Evolutionary conservation across 2,113 vertebrate genomes (phyloP).

Genomic region (Ceyx cyanopectus): DNA sequence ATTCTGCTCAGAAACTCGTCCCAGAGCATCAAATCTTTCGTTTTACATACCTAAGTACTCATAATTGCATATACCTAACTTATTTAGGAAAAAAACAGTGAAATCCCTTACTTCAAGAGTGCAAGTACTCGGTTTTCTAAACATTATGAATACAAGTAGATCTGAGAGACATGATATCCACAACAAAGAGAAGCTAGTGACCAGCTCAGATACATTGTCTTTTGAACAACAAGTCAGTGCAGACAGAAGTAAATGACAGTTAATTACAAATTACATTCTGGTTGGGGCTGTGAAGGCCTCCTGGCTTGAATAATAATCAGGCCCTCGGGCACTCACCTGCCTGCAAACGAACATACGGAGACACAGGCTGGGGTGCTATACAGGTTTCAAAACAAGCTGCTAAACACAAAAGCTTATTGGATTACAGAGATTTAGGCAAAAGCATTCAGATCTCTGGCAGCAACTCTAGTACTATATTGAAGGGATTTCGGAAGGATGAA

Average conservation of each 20-base stretch:
- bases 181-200: conserved; percentile 79
- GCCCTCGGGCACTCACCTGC: conserved; percentile 88
- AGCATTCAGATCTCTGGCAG: conserved; percentile 78
- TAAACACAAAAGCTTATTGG: conserved; percentile 89
- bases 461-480: conserved; percentile 63
- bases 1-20: not conserved
- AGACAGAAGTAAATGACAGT: conserved; percentile 87
- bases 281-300: conserved; percentile 78
- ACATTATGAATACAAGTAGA: conserved; percentile 66
- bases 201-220: conserved; percentile 77
- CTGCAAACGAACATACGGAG: conserved; percentile 76
- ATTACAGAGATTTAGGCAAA: conserved; percentile 86
- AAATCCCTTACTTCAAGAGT: conserved; percentile 62
- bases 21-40: conserved; percentile 11
- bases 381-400: conserved; percentile 87
- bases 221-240: conserved; percentile 83
- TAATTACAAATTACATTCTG: conserved; percentile 90
- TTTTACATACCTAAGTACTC: conserved; percentile 35
- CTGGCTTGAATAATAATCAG: conserved; percentile 83
- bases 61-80: conserved; percentile 49
- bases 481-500: conserved; percentile 62
- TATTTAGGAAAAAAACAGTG: conserved; percentile 49
- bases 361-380: conserved; percentile 78
- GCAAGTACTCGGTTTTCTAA: conserved; percentile 51
- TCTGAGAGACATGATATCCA: conserved; percentile 75